Evolutionary conservation across 2,113 vertebrate species (phyloP).

Genomic region (Sinosuthora webbiana): DNA sequence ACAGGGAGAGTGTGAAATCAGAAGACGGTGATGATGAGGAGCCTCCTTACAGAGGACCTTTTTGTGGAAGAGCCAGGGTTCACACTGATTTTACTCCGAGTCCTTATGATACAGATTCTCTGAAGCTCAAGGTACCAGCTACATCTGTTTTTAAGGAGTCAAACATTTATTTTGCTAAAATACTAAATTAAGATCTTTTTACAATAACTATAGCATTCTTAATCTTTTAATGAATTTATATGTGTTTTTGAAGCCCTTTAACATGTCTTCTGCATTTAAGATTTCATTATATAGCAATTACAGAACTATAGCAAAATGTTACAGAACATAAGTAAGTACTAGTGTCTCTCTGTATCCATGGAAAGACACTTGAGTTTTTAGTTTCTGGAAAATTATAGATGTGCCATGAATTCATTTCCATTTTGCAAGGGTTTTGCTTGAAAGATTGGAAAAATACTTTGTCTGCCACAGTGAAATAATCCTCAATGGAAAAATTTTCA

Average conservation of each 20-base stretch:
- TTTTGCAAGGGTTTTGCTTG: neutral
- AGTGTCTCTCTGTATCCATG: neutral
- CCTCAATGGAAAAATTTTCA: neutral
- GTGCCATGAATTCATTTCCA: neutral
- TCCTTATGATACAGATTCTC: constrained; percentile 94
- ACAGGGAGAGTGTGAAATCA: constrained; percentile 96
- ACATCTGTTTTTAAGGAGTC: neutral
- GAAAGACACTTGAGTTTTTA: neutral
- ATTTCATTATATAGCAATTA: neutral
- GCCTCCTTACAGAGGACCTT: constrained; percentile 93
- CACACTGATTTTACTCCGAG: constrained; percentile 99
- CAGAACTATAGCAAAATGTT: neutral
- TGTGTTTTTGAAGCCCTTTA: neutral
- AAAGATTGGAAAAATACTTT: neutral
- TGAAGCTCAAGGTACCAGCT: constrained; percentile 91
- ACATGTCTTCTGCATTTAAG: neutral
- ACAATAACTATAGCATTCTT: neutral
- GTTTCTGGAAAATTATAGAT: neutral
- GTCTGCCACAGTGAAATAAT: neutral
- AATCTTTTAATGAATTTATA: neutral
- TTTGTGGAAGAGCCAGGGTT: constrained; percentile 92
- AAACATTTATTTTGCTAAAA: neutral
- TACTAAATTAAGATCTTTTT: neutral
- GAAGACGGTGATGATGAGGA: constrained; percentile 98
- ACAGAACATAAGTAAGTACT: neutral